Conservation (phyloP, 30 jellyfish, hydroid and myxozoan genomes). For the Hydractinia echinata region DNA sequence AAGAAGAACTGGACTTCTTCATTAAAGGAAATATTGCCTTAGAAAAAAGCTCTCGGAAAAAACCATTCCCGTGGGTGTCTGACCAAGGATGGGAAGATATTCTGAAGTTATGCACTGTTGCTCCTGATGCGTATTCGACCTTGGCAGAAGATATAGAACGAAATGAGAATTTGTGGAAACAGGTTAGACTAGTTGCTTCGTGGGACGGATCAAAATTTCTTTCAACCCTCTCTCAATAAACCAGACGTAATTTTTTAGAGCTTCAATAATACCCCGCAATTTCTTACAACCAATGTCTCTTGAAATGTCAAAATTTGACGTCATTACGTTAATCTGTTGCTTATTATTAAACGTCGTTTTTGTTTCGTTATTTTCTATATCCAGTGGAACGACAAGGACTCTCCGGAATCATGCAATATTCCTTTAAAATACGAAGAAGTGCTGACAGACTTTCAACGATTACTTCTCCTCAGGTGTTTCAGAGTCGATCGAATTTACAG, state of each 20-base stretch:
- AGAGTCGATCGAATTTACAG: constrained; percentile 95
- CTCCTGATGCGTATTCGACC: constrained; percentile 57
- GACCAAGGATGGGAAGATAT: constrained; percentile 98
- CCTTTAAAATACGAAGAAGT: constrained; percentile 65
- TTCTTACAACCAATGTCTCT: no score
- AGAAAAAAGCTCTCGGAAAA: constrained; percentile 79
- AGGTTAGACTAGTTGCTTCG: constrained; percentile 31
- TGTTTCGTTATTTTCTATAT: background rate
- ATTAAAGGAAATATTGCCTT: constrained; percentile 93
- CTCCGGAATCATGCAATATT: constrained; percentile 66
- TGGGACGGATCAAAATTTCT: no score
- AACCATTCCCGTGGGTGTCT: constrained; percentile 77
- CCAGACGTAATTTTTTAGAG: background rate
- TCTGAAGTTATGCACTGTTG: constrained; percentile 52
- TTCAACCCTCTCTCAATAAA: background rate
- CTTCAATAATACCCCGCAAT: background rate
- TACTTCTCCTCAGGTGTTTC: constrained; percentile 72
- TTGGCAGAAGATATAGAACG: constrained; percentile 74
- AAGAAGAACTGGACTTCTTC: constrained; percentile 93
- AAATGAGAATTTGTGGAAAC: constrained; percentile 64
- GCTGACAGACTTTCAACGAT: constrained; percentile 70
- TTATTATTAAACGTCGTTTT: background rate
- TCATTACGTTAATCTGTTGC: no score
- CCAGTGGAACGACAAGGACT: constrained; percentile 81
- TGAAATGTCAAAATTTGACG: no score